phyloP scores from a whole-genome alignment of 2,888 invertebrate genomes.

The Ecdyonurus torrentis region DNA sequence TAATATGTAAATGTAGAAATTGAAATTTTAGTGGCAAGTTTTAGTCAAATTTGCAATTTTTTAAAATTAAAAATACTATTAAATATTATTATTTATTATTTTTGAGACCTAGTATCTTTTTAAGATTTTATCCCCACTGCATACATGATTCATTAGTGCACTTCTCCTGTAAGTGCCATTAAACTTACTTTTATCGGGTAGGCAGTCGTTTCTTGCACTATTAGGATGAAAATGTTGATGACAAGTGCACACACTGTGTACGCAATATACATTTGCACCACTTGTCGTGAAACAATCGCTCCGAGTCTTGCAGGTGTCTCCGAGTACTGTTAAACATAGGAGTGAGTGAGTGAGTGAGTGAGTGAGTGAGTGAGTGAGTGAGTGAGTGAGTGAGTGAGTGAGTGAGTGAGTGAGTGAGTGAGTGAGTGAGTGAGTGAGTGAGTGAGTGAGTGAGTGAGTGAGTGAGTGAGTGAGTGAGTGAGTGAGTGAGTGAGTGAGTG shows the following conservation, averaged over 20 bases:
- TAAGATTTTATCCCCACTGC: too few species aligned
- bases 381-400: not conserved
- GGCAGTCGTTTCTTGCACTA: not conserved
- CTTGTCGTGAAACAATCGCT: not conserved
- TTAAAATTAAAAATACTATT: too few species aligned
- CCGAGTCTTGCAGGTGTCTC: not conserved
- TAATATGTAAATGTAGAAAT: too few species aligned
- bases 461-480: not conserved
- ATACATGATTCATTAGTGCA: too few species aligned
- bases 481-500: not conserved
- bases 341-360: not conserved
- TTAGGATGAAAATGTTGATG: not conserved
- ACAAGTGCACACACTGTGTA: slow-evolving; percentile 21
- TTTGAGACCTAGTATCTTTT: too few species aligned
- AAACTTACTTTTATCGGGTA: slow-evolving; percentile 17
- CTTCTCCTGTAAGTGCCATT: too few species aligned
- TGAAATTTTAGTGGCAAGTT: too few species aligned
- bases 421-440: not conserved
- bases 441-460: not conserved
- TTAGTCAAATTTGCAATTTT: too few species aligned
- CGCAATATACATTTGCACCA: slow-evolving; percentile 21
- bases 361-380: not conserved
- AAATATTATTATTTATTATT: too few species aligned
- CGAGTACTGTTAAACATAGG: not conserved
- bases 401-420: not conserved